Evolutionary conservation across 2,888 invertebrate species (phyloP).

Genomic region (Venusia cambrica): DNA sequence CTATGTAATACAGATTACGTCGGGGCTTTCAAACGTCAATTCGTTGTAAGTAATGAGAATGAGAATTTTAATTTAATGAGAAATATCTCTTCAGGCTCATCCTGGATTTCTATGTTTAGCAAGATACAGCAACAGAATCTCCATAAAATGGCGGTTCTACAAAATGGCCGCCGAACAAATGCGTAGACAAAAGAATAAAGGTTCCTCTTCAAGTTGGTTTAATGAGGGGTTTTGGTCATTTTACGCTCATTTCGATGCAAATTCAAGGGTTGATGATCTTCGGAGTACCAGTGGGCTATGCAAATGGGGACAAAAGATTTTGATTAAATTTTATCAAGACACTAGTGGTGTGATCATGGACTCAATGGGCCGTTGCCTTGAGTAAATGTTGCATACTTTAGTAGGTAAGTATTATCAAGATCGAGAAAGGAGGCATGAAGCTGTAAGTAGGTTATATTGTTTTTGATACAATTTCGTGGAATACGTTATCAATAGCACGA

Average conservation of each 20-base stretch:
- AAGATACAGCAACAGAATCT: slow-evolving; percentile 32
- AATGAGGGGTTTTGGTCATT: slow-evolving; percentile 72
- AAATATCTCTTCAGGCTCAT: too few relatives aligned
- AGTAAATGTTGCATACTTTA: too few relatives aligned
- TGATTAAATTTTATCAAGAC: slow-evolving; percentile 70
- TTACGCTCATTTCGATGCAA: slow-evolving; percentile 74
- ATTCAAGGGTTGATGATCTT: slow-evolving; percentile 70
- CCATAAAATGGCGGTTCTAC: slow-evolving; percentile 50
- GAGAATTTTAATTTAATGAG: too few relatives aligned
- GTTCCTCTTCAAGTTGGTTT: slow-evolving; percentile 53
- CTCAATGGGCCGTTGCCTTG: slow-evolving; percentile 3
- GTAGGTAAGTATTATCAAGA: too few relatives aligned
- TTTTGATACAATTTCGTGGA: too few relatives aligned
- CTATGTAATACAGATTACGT: too few relatives aligned
- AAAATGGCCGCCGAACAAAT: slow-evolving; percentile 53
- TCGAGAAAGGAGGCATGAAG: too few relatives aligned
- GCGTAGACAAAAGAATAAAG: slow-evolving; percentile 71
- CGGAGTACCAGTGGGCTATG: slow-evolving; percentile 54
- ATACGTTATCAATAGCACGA: too few relatives aligned
- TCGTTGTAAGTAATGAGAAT: too few relatives aligned
- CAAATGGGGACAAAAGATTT: slow-evolving; percentile 68
- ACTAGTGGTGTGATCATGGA: slow-evolving; percentile 16
- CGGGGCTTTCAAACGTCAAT: too few relatives aligned
- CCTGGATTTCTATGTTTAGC: too few relatives aligned
- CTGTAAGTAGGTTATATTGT: too few relatives aligned